Conservation (phyloP, 2,888 invertebrate species). For the Drosophila lutescens region DNA sequence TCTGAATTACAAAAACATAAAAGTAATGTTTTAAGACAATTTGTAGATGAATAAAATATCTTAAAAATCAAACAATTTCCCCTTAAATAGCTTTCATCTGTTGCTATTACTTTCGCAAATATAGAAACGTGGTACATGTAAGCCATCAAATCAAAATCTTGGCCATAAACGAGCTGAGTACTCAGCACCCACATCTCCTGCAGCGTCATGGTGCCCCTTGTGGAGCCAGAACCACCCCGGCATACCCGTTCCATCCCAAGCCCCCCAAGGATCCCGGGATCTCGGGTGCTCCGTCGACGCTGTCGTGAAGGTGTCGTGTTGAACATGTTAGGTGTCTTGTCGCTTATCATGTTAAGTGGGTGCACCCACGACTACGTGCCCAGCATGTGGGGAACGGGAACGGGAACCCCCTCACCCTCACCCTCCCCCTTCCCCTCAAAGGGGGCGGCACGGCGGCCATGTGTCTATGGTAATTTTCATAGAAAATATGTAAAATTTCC, state of each 20-base stretch:
- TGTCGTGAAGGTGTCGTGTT: constrained; percentile 79
- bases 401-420: no score
- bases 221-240: not conserved
- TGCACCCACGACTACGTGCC: constrained; percentile 75
- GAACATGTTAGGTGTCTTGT: constrained; percentile 80
- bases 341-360: constrained; percentile 78
- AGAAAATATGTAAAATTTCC: constrained; percentile 76
- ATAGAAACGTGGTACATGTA: not conserved
- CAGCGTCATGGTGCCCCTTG: not conserved
- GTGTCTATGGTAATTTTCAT: constrained; percentile 78
- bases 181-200: constrained; percentile 20
- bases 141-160: not conserved
- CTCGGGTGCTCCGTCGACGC: constrained; percentile 55
- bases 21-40: not conserved
- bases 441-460: constrained; percentile 22
- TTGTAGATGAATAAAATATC: not conserved
- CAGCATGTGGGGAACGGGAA: constrained; percentile 1
- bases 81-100: not conserved
- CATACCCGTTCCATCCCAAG: not conserved
- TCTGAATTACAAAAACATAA: no score
- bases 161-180: constrained; percentile 38
- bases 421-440: not conserved
- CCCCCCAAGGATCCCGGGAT: constrained; percentile 11
- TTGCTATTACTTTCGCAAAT: not conserved
- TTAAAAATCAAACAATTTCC: not conserved